Evolutionary conservation across 1,140 invertebrate species (phyloP).

Genomic region (Calosoma granatense): DNA sequence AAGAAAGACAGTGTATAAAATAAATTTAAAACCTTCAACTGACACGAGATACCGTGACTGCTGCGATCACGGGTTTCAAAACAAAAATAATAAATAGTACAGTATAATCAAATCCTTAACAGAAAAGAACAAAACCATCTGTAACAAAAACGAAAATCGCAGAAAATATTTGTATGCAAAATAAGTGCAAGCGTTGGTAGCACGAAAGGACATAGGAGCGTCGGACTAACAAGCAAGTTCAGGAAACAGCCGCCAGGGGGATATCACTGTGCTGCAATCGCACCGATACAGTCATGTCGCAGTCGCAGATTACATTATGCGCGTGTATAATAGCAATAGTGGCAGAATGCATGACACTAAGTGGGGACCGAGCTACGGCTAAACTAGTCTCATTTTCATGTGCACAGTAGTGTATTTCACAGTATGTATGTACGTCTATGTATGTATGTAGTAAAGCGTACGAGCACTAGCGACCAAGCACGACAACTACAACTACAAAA

Average conservation of each 20-base stretch:
- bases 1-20: too few species aligned
- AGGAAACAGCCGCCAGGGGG: constrained; percentile 3
- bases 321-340: constrained; percentile 1
- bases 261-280: constrained; percentile 4
- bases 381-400: constrained; percentile 5
- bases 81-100: neutral
- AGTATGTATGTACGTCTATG: too few species aligned
- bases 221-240: neutral
- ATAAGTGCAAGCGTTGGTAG: neutral
- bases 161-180: constrained; percentile 4
- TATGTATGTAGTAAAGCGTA: neutral
- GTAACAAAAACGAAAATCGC: neutral
- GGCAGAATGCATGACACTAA: neutral
- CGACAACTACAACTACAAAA: neutral
- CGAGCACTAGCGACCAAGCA: neutral
- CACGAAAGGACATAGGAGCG: neutral
- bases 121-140: neutral
- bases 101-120: neutral
- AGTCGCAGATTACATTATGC: constrained; percentile 6
- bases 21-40: too few species aligned
- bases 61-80: too few species aligned
- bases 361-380: neutral
- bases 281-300: constrained; percentile 5
- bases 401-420: too few species aligned
- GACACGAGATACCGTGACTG: too few species aligned